These are phyloP conservation scores for Apeira syringaria DNA, from an alignment of 2,888 invertebrate species.

Conservation along the genomic window DNA sequence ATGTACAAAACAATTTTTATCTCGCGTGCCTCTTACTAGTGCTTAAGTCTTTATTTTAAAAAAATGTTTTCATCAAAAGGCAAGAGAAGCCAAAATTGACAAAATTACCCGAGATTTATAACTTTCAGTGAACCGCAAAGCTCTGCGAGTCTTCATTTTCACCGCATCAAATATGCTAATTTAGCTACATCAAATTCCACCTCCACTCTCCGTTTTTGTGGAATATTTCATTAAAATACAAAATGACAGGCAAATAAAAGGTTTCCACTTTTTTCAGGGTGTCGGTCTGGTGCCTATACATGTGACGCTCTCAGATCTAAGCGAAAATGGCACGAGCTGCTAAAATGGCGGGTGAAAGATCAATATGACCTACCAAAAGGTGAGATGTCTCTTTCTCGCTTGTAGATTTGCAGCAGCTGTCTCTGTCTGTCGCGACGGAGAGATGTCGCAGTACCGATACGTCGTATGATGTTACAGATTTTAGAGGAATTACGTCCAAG, in stretches of 20 bases:
- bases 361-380: slow-evolving; percentile 82
- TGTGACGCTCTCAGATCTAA: slow-evolving; percentile 62
- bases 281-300: slow-evolving; percentile 56
- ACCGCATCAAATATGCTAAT: slow-evolving; percentile 70
- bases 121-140: slow-evolving; percentile 33
- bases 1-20: no score
- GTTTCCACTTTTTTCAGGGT: slow-evolving; percentile 62
- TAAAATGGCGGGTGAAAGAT: slow-evolving; percentile 84
- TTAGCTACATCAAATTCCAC: slow-evolving; percentile 60
- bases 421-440: slow-evolving; percentile 58
- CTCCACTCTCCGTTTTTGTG: slow-evolving; percentile 54
- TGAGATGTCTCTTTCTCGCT: slow-evolving; percentile 53
- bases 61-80: slow-evolving; percentile 3
- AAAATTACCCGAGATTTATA: slow-evolving; percentile 42
- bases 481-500: slow-evolving; percentile 54
- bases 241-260: slow-evolving; percentile 75
- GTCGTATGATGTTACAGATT: slow-evolving; percentile 65
- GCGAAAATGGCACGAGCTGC: slow-evolving; percentile 76
- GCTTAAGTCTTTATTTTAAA: no score
- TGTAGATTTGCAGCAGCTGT: slow-evolving; percentile 33
- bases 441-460: slow-evolving; percentile 65
- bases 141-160: slow-evolving; percentile 49
- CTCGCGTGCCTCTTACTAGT: no score
- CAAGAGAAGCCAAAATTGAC: slow-evolving; percentile 18
- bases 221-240: slow-evolving; percentile 75